phyloP scores from a whole-genome alignment of 92 coral and sea anemone genomes.

The Pocillopora grandis region DNA sequence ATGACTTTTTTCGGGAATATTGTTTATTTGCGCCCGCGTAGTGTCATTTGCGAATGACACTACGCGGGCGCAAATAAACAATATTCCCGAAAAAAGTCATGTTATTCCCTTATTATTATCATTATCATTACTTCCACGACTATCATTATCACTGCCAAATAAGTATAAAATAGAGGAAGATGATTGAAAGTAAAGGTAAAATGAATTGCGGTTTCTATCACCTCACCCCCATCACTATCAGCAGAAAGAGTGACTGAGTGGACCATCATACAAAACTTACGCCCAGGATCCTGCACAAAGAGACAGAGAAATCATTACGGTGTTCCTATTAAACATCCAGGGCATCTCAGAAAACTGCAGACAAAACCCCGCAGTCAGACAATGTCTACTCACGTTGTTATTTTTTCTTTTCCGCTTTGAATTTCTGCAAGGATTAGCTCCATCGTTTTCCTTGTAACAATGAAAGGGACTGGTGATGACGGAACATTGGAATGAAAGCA shows the following conservation, averaged over 20 bases:
- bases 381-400: slow-evolving; percentile 9
- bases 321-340: not conserved
- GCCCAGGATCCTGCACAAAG: slow-evolving; percentile 6
- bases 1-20: no score
- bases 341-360: not conserved
- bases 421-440: slow-evolving; percentile 13
- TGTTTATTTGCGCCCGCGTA: no score
- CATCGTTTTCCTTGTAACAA: slow-evolving; percentile 1
- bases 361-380: slow-evolving; percentile 1
- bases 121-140: no score
- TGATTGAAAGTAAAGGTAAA: no score
- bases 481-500: not conserved
- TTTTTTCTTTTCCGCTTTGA: slow-evolving; percentile 1
- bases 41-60: no score
- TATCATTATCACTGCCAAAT: no score
- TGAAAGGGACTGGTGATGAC: not conserved
- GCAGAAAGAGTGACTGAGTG: no score
- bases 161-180: no score
- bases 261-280: slow-evolving; percentile 15
- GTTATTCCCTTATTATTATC: no score
- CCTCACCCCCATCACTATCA: slow-evolving; percentile 1
- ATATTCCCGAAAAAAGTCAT: no score
- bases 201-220: not conserved
- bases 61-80: no score
- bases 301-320: not conserved